Evolutionary conservation across 2,113 vertebrate genomes (phyloP).

Genomic region (Casuarius casuarius): DNA sequence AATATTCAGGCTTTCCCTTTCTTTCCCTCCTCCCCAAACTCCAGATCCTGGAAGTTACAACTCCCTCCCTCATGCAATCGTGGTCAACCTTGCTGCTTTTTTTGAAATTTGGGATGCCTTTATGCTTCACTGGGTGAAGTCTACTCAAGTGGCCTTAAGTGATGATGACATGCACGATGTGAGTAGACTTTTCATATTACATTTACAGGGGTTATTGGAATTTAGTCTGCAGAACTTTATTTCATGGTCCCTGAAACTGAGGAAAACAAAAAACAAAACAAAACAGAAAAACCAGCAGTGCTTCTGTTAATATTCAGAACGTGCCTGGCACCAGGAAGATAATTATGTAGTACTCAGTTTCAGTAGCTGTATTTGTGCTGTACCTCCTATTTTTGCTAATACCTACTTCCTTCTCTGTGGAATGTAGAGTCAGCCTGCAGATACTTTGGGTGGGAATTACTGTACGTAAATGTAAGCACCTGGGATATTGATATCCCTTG

Average conservation of each 20-base stretch:
- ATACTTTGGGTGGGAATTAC: background rate
- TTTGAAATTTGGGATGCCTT: slow-evolving; percentile 90
- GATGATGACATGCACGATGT: slow-evolving; percentile 79
- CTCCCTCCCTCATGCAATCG: slow-evolving; percentile 87
- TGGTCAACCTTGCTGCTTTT: slow-evolving; percentile 90
- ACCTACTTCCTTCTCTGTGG: background rate
- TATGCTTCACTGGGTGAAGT: slow-evolving; percentile 84
- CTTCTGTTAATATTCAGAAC: background rate
- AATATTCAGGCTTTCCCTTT: background rate
- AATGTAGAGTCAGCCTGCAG: background rate
- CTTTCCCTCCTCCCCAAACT: background rate
- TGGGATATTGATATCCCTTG: background rate
- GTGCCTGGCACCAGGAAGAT: background rate
- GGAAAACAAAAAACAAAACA: no score
- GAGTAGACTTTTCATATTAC: background rate
- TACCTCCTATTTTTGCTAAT: background rate
- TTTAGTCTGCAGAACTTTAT: background rate
- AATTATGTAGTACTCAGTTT: background rate
- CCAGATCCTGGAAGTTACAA: slow-evolving; percentile 87
- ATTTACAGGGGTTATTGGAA: background rate
- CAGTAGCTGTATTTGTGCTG: background rate
- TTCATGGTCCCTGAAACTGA: no score
- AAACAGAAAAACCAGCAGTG: background rate
- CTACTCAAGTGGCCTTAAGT: slow-evolving; percentile 82
- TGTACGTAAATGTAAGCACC: no score